These are phyloP conservation scores for Agapornis canus DNA, from an alignment of 2,797 vertebrate species.

Conservation along the genomic window DNA sequence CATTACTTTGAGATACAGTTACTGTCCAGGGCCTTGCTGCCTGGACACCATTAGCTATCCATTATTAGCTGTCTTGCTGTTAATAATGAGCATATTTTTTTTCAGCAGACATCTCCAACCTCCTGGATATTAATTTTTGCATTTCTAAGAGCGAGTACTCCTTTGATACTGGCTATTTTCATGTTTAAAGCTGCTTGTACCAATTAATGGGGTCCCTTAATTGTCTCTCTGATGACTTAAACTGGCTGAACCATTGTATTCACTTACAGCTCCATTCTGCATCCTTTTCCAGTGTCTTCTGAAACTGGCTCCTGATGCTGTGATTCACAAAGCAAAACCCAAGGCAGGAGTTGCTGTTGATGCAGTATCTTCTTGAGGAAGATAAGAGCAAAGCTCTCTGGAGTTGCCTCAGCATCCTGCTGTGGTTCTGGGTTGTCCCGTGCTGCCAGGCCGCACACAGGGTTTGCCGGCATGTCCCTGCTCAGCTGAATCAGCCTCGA, in stretches of 20 bases:
- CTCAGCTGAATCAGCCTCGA: conserved; percentile 34
- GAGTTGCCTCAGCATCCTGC: neutral
- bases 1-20: neutral
- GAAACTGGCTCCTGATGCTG: neutral
- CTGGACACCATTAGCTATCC: neutral
- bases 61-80: neutral
- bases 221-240: neutral
- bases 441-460: neutral
- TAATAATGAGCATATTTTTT: neutral
- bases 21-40: neutral
- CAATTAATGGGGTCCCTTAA: neutral
- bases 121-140: neutral
- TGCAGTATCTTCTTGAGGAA: neutral
- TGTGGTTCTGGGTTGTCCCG: rapidly evolving
- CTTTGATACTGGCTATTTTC: neutral
- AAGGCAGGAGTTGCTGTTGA: neutral
- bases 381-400: neutral
- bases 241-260: neutral
- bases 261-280: neutral
- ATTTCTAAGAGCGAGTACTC: neutral
- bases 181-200: neutral
- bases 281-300: neutral
- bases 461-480: neutral
- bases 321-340: neutral
- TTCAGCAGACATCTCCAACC: neutral